These are phyloP conservation scores for Athalia cordata DNA, from an alignment of 2,888 invertebrate genomes.

Conservation along the genomic window DNA sequence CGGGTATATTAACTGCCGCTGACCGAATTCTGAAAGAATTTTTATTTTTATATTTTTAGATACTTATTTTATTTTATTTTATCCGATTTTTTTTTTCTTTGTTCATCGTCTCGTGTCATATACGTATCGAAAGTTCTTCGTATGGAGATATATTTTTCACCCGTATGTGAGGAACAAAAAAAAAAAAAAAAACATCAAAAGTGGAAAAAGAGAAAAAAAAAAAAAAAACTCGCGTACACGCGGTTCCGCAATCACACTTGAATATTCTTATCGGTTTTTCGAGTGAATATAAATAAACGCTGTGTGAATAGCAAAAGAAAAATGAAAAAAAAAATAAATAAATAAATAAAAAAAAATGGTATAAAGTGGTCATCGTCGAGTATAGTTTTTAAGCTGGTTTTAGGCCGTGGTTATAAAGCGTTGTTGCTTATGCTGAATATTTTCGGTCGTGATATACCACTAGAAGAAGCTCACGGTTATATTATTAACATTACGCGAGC, in stretches of 20 bases:
- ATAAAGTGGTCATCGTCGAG: slow-evolving; percentile 40
- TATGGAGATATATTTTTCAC: too few species aligned
- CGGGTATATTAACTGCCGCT: too few species aligned
- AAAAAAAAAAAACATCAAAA: not conserved
- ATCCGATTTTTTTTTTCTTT: not conserved
- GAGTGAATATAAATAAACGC: not conserved
- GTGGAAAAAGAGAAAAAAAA: too few species aligned
- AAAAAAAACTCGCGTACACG: too few species aligned
- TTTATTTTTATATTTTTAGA: too few species aligned
- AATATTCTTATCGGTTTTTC: not conserved
- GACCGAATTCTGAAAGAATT: too few species aligned
- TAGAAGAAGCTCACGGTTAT: slow-evolving; percentile 34
- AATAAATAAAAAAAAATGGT: not conserved
- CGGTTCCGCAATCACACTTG: not conserved
- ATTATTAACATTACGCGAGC: slow-evolving; percentile 34
- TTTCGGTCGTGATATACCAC: slow-evolving; percentile 41
- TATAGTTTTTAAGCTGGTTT: not conserved
- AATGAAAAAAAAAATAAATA: not conserved
- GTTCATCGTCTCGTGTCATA: not conserved
- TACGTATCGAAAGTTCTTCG: too few species aligned
- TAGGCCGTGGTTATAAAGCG: not conserved
- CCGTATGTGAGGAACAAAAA: too few species aligned
- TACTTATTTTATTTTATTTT: too few species aligned
- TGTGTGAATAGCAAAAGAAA: not conserved
- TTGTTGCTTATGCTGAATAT: slow-evolving; percentile 39